Evolutionary conservation across 2,888 invertebrate species (phyloP), one percentile per base, ranked within the genome.

Genomic region (Villa cingulata): DNA sequence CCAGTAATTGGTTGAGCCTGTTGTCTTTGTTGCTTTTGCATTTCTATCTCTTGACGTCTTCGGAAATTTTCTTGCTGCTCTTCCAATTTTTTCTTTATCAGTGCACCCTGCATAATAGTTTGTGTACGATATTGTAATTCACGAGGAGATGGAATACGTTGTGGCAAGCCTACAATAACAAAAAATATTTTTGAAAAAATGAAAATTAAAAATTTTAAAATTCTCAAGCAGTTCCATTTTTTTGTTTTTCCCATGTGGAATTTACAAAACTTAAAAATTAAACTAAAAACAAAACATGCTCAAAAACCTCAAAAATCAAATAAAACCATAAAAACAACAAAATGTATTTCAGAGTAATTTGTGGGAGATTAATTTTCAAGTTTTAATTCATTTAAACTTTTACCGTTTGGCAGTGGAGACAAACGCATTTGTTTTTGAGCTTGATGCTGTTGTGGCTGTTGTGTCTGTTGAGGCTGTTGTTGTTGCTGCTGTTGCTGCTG

Each of bases 41-140:
- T 58, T 48, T 58, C 57, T 17, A 67, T 70, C 65, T 86, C 86
- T 67, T 86, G 87, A 51, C 86, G 77, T 59, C 86, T 83, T 51
- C 86, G 78, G 68, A 75, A 87, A 66, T 86, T 86, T 68, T 88
- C 87, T 47, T 82, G 79, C 66, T 89, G 89, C 59, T 89, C 89
- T 65, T 89, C 89, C 48, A 90, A 72, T 68, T 89, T 88, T 72
- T 87, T 86, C 72, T 89, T 89, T 59, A 89, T 83, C 57, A 89
- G 74, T 16, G 88, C 88, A 59, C 78, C 78, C 70, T 89, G 89
- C 77, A 89, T 81, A 57, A 90, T 87, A 57, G 80, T 78, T 71
- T 90, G 89, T 36, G 89, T 86, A 69, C 88, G 88, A 53, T 80
- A 83, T 49, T 83, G 83, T 52, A 90, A 70, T 66, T 90, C 89